phyloP scores from a whole-genome alignment of 2,113 vertebrate species.

The Carassius auratus region DNA sequence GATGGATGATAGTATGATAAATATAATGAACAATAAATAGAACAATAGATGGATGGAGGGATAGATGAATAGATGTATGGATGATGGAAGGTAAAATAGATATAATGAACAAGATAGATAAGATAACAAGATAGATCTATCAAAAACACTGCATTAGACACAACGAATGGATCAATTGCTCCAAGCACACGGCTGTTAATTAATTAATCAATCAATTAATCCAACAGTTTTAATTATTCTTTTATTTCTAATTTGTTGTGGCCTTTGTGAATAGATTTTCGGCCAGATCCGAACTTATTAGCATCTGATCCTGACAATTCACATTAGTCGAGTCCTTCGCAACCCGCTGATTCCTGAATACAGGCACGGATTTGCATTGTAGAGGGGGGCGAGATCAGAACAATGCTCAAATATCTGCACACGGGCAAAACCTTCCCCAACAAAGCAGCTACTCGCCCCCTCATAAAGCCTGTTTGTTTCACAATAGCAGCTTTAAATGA shows the following conservation, averaged over 20 bases:
- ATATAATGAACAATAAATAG: background rate
- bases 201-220: background rate
- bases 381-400: conserved; percentile 41
- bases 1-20: too few relatives aligned
- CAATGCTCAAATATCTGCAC: conserved; percentile 58
- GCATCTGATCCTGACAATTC: conserved; percentile 49
- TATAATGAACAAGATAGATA: background rate
- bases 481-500: conserved; percentile 51
- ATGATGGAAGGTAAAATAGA: too few relatives aligned
- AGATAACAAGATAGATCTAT: too few relatives aligned
- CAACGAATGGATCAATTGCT: background rate
- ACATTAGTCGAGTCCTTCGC: conserved; percentile 42
- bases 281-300: conserved; percentile 41
- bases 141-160: background rate
- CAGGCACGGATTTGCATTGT: conserved; percentile 58
- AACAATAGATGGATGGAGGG: too few relatives aligned
- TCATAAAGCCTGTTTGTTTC: conserved; percentile 57
- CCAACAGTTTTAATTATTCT: background rate
- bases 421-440: conserved; percentile 66
- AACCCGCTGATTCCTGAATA: conserved; percentile 61
- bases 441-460: conserved; percentile 60
- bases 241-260: conserved; percentile 11
- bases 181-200: background rate
- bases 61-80: too few relatives aligned
- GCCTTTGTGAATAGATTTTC: background rate